phyloP scores from a whole-genome alignment of 1,140 invertebrate genomes.

The Battus philenor region DNA sequence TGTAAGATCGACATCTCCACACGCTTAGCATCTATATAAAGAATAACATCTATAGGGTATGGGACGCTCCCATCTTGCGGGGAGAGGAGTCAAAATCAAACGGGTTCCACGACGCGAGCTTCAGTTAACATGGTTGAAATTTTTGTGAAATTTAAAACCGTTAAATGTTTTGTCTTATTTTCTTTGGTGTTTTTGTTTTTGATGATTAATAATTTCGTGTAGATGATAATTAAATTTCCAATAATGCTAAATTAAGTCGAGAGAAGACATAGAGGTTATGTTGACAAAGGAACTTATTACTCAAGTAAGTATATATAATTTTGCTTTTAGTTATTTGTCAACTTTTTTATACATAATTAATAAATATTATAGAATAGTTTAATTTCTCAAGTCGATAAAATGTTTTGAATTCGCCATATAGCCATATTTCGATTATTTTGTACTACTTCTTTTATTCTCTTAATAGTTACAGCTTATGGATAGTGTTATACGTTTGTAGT shows the following conservation, averaged over 20 bases:
- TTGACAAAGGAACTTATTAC: conserved; percentile 47
- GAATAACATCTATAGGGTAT: conserved; percentile 43
- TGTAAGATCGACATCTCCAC: not conserved
- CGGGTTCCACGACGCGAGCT: conserved; percentile 20
- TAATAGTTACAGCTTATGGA: too few species aligned
- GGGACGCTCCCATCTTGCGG: conserved; percentile 31
- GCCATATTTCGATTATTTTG: too few species aligned
- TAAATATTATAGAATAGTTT: not conserved
- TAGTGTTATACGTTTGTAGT: too few species aligned
- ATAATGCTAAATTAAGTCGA: not conserved
- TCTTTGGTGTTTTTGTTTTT: conserved; percentile 2
- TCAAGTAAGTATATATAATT: conserved; percentile 36
- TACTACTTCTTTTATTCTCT: too few species aligned
- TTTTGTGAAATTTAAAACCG: conserved; percentile 8
- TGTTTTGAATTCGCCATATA: too few species aligned
- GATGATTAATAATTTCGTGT: not conserved
- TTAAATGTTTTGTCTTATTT: conserved; percentile 4
- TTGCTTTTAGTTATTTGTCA: not conserved
- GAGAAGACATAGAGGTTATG: conserved; percentile 46
- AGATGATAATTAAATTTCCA: not conserved
- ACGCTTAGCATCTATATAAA: conserved; percentile 39
- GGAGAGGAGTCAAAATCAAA: conserved; percentile 21
- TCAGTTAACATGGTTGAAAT: conserved; percentile 6
- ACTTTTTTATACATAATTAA: not conserved
- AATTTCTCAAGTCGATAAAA: not conserved